Percentiles rank a stretch among this genome's conserved stretches.
These are phyloP conservation scores for Eupithecia pulchellata DNA, from an alignment of 2,888 invertebrate genomes.

Conservation along the genomic window DNA sequence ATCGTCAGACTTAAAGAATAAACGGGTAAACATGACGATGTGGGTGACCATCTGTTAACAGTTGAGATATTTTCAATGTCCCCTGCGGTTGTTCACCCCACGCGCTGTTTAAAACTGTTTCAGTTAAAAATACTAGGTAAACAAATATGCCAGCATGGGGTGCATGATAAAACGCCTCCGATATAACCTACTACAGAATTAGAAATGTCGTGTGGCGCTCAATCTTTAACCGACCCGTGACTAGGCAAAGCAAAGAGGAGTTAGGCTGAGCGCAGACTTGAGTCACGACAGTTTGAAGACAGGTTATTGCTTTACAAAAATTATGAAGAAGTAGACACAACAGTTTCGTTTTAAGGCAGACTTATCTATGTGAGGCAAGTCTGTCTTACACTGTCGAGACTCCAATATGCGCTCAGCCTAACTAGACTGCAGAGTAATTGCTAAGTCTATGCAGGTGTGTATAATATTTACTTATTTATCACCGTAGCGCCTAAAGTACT, in stretches of 20 bases:
- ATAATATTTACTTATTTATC: neutral
- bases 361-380: no score
- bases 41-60: conserved; percentile 38
- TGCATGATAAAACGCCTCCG: neutral
- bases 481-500: neutral
- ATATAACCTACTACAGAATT: neutral
- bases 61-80: conserved; percentile 30
- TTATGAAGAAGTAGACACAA: no score
- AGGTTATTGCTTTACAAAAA: no score
- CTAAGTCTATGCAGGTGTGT: neutral
- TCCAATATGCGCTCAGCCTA: no score
- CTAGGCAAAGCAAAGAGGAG: neutral
- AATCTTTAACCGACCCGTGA: neutral
- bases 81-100: conserved; percentile 30
- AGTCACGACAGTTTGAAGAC: no score
- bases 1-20: conserved; percentile 4
- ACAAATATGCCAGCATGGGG: neutral
- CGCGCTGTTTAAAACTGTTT: conserved; percentile 34
- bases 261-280: no score
- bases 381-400: no score
- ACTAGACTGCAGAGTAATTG: neutral
- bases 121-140: conserved; percentile 25
- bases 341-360: no score
- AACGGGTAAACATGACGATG: conserved; percentile 18
- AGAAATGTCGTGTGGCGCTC: neutral